Base-by-base conservation (phyloP, 1,140 invertebrate species). In the Dreissena rostriformis region DNA sequence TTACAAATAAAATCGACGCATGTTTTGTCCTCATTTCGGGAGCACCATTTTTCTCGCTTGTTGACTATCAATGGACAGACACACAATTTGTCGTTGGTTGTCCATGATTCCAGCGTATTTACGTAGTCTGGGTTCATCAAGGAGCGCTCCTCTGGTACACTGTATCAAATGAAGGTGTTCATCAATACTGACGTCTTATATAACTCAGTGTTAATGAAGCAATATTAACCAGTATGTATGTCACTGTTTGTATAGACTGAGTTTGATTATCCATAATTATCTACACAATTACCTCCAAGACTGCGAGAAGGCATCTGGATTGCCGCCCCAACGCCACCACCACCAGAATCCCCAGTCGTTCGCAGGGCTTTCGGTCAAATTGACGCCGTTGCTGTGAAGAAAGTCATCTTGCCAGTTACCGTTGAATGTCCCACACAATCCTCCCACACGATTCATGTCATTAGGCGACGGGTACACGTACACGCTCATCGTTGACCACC, bases 351-450 rank as follows among this genome's bases (percentile, higher is more conserved):
- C 19, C 15, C 66, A 22, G 15, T 24, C 22, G 39, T 39, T 39
- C 39, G 39, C 39, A 2, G 39, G 39, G 39, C 39, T 39, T 26
- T 1, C 1, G 6, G 66, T 17, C 17, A 26, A 22, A 1, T 1
- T 7, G 7, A 26, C 26, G 17, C 66, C 66, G 26, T 68, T 22
- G 15, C 66, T 68, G n/a, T 68, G 66, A 17, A 68, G 22, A 7
- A 68, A 68, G 26, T 68, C 66, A 28, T 68, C 66, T 15, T 17
- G 15, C 19, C 26, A 68, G 66, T 68, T 26, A 28, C 66, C 66
- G 28, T 68, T 68, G 24, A 68, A 68, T 17, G 22, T 68, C 15
- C 66, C 66, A 15, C 66, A 68, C 7, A 68, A 26, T 26, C 66
- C 66, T n/a, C 28, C 66, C 2, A 28, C 19, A n/a, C 26, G 15